Percentiles rank a stretch among this genome's conserved stretches.
Evolutionary conservation across 2,888 invertebrate genomes (phyloP).

Genomic region (Elgonia sp.): DNA sequence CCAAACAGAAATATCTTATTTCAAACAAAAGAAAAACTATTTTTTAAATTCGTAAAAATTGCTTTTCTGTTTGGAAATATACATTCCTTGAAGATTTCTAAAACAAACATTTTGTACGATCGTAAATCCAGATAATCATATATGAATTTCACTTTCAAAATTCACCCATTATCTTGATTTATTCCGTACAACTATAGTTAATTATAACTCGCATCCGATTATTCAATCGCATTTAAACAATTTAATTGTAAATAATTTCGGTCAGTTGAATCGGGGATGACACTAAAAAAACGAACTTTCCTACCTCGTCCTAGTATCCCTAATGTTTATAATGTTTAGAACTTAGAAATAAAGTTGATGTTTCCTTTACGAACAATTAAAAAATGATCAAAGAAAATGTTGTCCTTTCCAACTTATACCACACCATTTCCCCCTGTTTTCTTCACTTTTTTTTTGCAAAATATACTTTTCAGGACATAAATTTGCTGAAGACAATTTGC

Average conservation of each 20-base stretch:
- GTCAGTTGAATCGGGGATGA: conserved; percentile 4
- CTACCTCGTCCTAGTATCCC: conserved; percentile 58
- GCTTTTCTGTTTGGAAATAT: too few relatives aligned
- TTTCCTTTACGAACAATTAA: conserved; percentile 37
- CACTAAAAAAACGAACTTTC: conserved; percentile 38
- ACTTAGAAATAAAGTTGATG: conserved; percentile 56
- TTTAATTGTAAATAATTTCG: conserved; percentile 43
- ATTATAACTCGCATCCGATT: background rate
- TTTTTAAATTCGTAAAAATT: too few relatives aligned
- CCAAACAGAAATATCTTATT: too few relatives aligned
- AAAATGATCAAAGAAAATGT: background rate
- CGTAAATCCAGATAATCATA: conserved; percentile 38
- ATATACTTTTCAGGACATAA: conserved; percentile 33
- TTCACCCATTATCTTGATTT: conserved; percentile 33
- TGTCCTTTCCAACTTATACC: too few relatives aligned
- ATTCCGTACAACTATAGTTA: conserved; percentile 20
- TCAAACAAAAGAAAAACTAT: too few relatives aligned
- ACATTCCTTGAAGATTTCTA: too few relatives aligned
- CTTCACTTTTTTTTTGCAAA: background rate
- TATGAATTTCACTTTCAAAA: background rate
- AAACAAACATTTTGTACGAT: too few relatives aligned
- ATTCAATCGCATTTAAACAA: background rate
- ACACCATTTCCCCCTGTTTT: background rate
- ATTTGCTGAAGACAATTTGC: conserved; percentile 21
- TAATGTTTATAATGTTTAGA: conserved; percentile 51